These are phyloP conservation scores for Hippocampus kuda DNA, from an alignment of 2,797 vertebrate species.

Conservation along the genomic window DNA sequence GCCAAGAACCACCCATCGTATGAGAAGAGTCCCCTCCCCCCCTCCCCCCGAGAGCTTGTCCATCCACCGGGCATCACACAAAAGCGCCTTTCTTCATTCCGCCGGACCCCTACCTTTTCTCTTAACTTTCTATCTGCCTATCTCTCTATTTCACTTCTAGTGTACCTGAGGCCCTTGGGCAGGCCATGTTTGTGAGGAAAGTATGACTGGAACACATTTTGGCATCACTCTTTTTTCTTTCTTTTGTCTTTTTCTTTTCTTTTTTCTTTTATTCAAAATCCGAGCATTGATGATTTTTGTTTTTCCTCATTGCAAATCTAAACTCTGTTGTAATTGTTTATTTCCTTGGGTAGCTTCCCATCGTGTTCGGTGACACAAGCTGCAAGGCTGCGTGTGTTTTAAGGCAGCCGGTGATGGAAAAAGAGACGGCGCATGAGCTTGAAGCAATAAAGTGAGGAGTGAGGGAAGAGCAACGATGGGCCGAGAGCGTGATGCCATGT, in stretches of 20 bases:
- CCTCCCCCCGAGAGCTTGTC: slow-evolving; percentile 42
- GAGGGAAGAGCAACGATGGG: not conserved
- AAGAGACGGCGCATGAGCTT: not conserved
- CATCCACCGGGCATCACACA: slow-evolving; percentile 61
- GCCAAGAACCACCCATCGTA: slow-evolving; percentile 67
- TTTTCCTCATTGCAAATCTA: not conserved
- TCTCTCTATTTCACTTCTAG: not conserved
- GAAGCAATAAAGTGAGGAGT: slow-evolving; percentile 6
- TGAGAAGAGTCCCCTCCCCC: slow-evolving; percentile 56
- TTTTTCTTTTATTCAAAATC: not conserved
- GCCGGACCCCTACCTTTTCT: slow-evolving; percentile 29
- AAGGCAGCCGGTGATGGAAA: not conserved
- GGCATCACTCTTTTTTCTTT: not conserved
- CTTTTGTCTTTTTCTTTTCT: not conserved
- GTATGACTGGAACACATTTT: not conserved
- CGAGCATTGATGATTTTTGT: not conserved
- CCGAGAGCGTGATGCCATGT: not conserved
- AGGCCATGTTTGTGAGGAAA: not conserved
- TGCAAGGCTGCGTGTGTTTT: slow-evolving; percentile 18
- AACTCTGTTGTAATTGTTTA: slow-evolving; percentile 17
- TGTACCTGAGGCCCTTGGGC: not conserved
- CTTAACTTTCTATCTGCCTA: too few species aligned
- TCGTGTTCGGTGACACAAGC: slow-evolving; percentile 14
- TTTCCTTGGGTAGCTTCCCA: slow-evolving; percentile 19
- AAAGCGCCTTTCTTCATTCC: slow-evolving; percentile 65